Conservation (phyloP, 2,888 invertebrate genomes). For the Amorpha juglandis region DNA sequence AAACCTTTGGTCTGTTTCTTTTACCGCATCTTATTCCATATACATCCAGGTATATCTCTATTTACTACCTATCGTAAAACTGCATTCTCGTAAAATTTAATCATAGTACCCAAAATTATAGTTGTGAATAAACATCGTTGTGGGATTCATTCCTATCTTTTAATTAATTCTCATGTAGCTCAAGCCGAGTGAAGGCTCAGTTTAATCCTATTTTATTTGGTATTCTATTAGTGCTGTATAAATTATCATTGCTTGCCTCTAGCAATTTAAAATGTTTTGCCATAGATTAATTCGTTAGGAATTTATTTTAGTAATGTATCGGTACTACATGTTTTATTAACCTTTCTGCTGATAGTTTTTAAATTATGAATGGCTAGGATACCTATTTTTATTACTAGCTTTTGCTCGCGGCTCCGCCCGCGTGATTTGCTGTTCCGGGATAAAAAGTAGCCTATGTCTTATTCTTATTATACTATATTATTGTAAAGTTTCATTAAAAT, state of each 20-base stretch:
- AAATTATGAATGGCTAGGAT: too few relatives aligned
- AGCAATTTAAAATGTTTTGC: not conserved
- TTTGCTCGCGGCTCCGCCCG: too few relatives aligned
- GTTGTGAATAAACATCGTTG: not conserved
- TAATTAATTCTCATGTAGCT: constrained; percentile 6
- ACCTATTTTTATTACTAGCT: too few relatives aligned
- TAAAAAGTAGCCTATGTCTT: too few relatives aligned
- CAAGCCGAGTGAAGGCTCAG: not conserved
- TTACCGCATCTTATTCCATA: too few relatives aligned
- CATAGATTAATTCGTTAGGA: not conserved
- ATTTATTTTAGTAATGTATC: not conserved
- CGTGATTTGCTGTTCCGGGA: too few relatives aligned
- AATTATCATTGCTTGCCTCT: not conserved
- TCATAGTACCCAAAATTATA: not conserved
- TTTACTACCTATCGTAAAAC: not conserved
- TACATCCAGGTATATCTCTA: too few relatives aligned
- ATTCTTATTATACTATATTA: too few relatives aligned
- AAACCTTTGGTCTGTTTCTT: too few relatives aligned
- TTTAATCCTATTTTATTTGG: constrained; percentile 4
- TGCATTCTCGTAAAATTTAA: constrained; percentile 4
- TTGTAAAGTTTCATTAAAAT: too few relatives aligned
- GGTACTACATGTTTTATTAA: not conserved
- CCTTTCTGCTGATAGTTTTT: too few relatives aligned
- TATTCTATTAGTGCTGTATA: constrained; percentile 6
- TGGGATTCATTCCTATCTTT: constrained; percentile 8